Evolutionary conservation across 2,797 vertebrate genomes (phyloP).

Genomic region (Synanceia verrucosa): DNA sequence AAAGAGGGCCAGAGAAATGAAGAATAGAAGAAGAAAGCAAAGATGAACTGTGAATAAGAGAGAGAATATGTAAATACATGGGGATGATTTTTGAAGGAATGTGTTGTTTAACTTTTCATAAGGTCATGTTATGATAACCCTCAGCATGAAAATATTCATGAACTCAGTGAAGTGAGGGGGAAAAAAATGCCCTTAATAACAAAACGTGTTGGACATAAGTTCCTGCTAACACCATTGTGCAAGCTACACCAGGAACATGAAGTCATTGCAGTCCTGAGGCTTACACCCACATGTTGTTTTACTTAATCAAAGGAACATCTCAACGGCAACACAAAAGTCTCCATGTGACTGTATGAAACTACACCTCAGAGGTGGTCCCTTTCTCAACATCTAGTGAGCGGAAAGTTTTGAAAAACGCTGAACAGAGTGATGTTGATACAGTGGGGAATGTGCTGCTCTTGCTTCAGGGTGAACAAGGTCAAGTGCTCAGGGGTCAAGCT

Average conservation of each 20-base stretch:
- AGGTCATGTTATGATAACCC: slow-evolving; percentile 81
- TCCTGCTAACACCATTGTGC: slow-evolving; percentile 56
- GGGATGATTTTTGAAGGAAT: slow-evolving; percentile 64
- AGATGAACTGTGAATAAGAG: neutral
- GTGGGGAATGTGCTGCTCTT: slow-evolving; percentile 51
- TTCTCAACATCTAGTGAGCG: slow-evolving; percentile 17
- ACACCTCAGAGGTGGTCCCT: slow-evolving; percentile 43
- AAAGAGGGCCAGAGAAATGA: slow-evolving; percentile 11
- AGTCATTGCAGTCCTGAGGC: slow-evolving; percentile 47
- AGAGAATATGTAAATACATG: neutral
- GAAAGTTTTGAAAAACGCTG: slow-evolving; percentile 16
- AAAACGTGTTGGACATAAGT: slow-evolving; percentile 54
- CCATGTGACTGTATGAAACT: slow-evolving; percentile 20
- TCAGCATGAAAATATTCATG: slow-evolving; percentile 78
- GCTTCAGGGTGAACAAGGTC: slow-evolving; percentile 50
- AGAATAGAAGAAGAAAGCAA: neutral
- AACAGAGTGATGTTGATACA: slow-evolving; percentile 33
- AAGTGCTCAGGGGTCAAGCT: slow-evolving; percentile 62
- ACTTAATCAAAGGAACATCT: slow-evolving; percentile 38
- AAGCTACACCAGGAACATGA: slow-evolving; percentile 54
- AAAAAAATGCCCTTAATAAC: slow-evolving; percentile 56
- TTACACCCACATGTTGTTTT: slow-evolving; percentile 53
- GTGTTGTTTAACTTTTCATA: slow-evolving; percentile 68
- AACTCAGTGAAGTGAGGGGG: slow-evolving; percentile 55
- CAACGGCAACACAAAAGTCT: slow-evolving; percentile 9